phyloP scores from a whole-genome alignment of 2,888 invertebrate species.

The Lasius fuliginosus region DNA sequence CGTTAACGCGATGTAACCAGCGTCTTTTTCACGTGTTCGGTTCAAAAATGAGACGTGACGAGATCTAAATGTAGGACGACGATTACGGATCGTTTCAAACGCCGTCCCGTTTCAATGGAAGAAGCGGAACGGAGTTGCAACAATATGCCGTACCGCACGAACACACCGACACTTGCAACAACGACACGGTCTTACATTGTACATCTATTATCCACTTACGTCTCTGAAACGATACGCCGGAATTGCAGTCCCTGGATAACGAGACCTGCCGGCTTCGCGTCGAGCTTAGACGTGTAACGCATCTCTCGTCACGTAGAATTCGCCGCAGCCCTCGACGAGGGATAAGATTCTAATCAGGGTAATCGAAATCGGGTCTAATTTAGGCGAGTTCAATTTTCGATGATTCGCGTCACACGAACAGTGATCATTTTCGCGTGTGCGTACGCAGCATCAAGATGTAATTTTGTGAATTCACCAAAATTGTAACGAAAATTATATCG shows the following conservation, averaged over 20 bases:
- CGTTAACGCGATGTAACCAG: background rate
- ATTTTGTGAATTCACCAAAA: conserved; percentile 26
- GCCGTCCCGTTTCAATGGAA: conserved; percentile 68
- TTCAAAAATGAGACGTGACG: conserved; percentile 50
- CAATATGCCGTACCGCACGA: conserved; percentile 59
- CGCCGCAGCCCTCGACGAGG: conserved; percentile 13
- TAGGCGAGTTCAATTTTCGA: conserved; percentile 42
- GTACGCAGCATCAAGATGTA: background rate
- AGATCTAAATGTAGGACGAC: conserved; percentile 63
- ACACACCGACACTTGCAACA: conserved; percentile 73
- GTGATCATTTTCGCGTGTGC: background rate
- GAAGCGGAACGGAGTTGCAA: conserved; percentile 69
- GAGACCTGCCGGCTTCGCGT: conserved; percentile 74
- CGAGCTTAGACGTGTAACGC: conserved; percentile 69
- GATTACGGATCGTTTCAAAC: conserved; percentile 64
- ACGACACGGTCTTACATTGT: conserved; percentile 76
- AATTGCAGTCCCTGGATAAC: conserved; percentile 80
- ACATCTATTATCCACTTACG: conserved; percentile 82
- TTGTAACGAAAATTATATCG: conserved; percentile 4
- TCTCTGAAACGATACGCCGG: conserved; percentile 80
- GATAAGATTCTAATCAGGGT: conserved; percentile 19
- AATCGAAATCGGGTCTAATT: conserved; percentile 37
- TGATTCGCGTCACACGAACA: conserved; percentile 21
- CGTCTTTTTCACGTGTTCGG: background rate
- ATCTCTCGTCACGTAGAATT: conserved; percentile 59